Evolutionary conservation across 2,797 vertebrate genomes (phyloP), one percentile per base, ranked within the genome.

Genomic region (Gallinago nigripennis): DNA sequence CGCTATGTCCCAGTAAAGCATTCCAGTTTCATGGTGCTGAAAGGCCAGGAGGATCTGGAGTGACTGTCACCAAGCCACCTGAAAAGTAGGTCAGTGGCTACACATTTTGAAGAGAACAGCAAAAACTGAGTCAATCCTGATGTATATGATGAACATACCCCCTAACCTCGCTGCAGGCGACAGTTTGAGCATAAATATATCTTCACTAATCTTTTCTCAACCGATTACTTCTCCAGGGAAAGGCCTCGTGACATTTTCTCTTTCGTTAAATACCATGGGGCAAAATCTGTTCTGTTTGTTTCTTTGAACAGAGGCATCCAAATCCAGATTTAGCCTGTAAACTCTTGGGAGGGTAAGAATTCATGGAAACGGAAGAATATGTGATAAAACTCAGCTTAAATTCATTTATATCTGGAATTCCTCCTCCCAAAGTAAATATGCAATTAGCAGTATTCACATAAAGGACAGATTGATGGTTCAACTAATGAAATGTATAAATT

Each of bases 1-100:
- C 69, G 28, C 43, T 79, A 0, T 30, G 58, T 80, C 53, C 28
- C 71, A 58, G 51, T 65, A 86, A 95, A 93, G 61, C 43, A 72
- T 58, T 41, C 17, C 46, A 17, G 10, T 73, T 77, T 85, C 57
- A 53, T 80, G 75, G 68, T 60, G 25, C 64, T 91, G 61, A 90
- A 72, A 79, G 12, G 25, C 90, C 71, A 76, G 83, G 88, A 94
- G 28, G 73, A 54, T 90, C 95, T 80, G 75, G 73, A 91, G 33
- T 83, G 76, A 81, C 88, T 93, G 93, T 80, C 66, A 94, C 88
- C 93, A 82, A 91, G 82, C 51, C 90, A 95, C 73, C 88, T 94
- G 73, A 91, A 94, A 97, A 97, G 66, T 95, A 96, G 93, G 96
- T 95, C 95, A 97, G 51, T 78, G 76, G 77, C 61, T 84, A 28